Conservation (phyloP, 2,797 vertebrate species). For the Peromyscus eremicus region DNA sequence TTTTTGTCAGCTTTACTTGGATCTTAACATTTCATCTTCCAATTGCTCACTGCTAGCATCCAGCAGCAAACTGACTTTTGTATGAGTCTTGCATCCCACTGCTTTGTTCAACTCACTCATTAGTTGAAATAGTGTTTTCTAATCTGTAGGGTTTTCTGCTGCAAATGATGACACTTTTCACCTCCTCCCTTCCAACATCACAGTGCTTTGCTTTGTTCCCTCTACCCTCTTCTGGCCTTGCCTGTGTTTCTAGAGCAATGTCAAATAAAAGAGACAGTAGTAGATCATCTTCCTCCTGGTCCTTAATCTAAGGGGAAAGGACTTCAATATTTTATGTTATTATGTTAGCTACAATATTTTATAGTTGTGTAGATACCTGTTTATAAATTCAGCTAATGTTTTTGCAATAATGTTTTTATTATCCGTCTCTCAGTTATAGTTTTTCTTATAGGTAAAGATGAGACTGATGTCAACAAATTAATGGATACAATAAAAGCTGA, state of each 20-base stretch:
- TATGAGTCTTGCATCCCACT: not conserved
- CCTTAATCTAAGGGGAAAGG: not conserved
- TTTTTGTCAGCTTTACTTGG: not conserved
- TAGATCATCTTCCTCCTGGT: not conserved
- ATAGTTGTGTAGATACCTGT: not conserved
- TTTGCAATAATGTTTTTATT: not conserved
- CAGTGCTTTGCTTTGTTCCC: not conserved
- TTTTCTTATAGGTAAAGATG: slow-evolving; percentile 20
- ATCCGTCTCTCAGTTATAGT: not conserved
- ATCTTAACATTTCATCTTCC: not conserved
- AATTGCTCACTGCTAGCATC: not conserved
- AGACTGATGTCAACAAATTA: not conserved
- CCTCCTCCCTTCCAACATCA: not conserved
- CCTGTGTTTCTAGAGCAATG: not conserved
- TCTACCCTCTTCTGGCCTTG: not conserved
- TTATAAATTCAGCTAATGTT: not conserved
- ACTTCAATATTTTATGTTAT: not conserved
- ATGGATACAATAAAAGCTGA: not conserved
- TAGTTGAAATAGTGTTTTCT: not conserved
- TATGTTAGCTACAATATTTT: not conserved
- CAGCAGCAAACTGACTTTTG: not conserved
- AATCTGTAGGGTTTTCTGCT: not conserved
- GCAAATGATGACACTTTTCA: not conserved
- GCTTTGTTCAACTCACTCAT: not conserved
- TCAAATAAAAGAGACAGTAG: not conserved